These are phyloP conservation scores for Synergus itoensis DNA, from an alignment of 2,888 invertebrate genomes.

Conservation along the genomic window DNA sequence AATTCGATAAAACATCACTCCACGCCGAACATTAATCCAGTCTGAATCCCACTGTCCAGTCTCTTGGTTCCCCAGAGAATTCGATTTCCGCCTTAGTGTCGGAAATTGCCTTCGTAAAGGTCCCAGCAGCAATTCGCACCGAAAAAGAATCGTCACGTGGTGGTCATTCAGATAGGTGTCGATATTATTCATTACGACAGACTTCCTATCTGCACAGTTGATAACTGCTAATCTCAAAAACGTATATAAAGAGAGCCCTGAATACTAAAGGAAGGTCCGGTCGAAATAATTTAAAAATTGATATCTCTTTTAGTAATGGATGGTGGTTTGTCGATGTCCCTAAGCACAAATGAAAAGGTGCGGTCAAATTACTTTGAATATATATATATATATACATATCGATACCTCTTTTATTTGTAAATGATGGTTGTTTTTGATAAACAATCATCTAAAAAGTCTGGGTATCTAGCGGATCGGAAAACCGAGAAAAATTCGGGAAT, in stretches of 20 bases:
- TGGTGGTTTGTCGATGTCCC: neutral
- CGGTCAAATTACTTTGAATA: no score
- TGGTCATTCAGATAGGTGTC: neutral
- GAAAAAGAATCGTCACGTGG: neutral
- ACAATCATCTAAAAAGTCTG: no score
- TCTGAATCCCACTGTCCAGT: conserved; percentile 16
- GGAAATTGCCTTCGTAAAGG: conserved; percentile 12
- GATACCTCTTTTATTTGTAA: no score
- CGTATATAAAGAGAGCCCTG: neutral
- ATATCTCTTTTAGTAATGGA: neutral
- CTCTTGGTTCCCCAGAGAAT: conserved; percentile 16
- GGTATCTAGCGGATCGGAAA: no score
- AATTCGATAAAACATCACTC: conserved; percentile 28
- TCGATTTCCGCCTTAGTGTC: conserved; percentile 23
- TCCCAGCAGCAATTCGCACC: neutral
- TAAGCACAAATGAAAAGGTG: no score
- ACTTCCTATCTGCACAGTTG: neutral
- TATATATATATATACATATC: no score
- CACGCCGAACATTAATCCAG: conserved; percentile 19
- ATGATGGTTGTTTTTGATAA: no score
- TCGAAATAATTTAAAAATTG: neutral
- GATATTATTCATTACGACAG: neutral
- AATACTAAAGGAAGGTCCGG: neutral
- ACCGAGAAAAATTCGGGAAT: no score
- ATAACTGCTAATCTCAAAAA: neutral